Percentiles rank a stretch among this genome's conserved stretches.
These are phyloP conservation scores for Rhabdomys pumilio DNA, from an alignment of 2,797 vertebrate genomes.

Conservation along the genomic window DNA sequence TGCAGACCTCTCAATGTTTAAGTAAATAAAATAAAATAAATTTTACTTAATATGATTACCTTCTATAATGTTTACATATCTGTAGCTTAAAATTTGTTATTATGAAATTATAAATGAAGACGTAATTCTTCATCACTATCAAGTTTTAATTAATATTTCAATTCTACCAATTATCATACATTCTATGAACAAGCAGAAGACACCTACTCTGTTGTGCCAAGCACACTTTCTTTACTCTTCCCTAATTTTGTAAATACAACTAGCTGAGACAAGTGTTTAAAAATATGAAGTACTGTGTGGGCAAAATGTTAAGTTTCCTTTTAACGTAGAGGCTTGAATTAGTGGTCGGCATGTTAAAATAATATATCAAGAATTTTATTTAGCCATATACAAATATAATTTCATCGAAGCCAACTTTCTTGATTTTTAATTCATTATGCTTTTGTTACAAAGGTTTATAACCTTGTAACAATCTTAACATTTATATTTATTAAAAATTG, in stretches of 20 bases:
- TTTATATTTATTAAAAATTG: slow-evolving; percentile 11
- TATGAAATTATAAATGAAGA: neutral
- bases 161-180: neutral
- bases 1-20: neutral
- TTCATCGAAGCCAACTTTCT: neutral
- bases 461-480: neutral
- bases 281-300: neutral
- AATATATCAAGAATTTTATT: neutral
- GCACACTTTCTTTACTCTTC: slow-evolving; percentile 3
- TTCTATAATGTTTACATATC: neutral
- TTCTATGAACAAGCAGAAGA: neutral
- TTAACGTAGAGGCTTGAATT: neutral
- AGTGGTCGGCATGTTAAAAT: neutral
- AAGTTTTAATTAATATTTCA: neutral
- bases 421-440: neutral
- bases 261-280: neutral
- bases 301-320: neutral
- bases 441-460: neutral
- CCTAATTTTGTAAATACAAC: neutral
- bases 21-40: neutral
- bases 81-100: neutral
- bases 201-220: neutral
- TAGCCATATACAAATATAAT: neutral
- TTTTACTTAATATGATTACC: neutral
- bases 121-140: neutral